Evolutionary conservation across 2,797 vertebrate species (phyloP).

Genomic region (Leptoclinus maculatus): DNA sequence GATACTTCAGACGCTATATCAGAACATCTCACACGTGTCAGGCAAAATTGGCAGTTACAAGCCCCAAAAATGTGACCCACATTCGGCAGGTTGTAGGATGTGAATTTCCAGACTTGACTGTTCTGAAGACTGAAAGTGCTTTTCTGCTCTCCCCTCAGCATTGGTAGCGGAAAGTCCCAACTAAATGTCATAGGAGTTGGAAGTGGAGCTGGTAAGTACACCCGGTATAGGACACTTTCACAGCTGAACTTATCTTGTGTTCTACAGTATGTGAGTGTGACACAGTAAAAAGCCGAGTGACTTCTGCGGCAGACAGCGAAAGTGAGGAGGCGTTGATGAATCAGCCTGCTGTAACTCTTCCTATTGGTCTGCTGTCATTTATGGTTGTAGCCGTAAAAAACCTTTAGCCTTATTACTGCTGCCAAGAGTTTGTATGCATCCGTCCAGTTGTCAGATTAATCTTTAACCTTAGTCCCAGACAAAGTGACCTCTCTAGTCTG

Average conservation of each 20-base stretch:
- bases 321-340: slow-evolving; percentile 29
- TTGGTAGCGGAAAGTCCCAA: slow-evolving; percentile 85
- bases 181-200: slow-evolving; percentile 92
- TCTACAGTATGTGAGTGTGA: slow-evolving; percentile 14
- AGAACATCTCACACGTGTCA: slow-evolving; percentile 49
- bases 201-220: slow-evolving; percentile 89
- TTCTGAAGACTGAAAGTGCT: slow-evolving; percentile 19
- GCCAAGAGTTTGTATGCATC: slow-evolving; percentile 28
- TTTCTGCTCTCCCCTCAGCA: slow-evolving; percentile 74
- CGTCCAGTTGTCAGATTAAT: slow-evolving; percentile 37
- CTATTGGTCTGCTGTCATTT: slow-evolving; percentile 27
- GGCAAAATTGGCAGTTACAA: slow-evolving; percentile 48
- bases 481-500: slow-evolving; percentile 7
- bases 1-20: slow-evolving; percentile 33
- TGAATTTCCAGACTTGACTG: slow-evolving; percentile 39
- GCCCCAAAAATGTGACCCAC: slow-evolving; percentile 52
- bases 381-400: slow-evolving; percentile 28
- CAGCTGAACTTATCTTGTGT: slow-evolving; percentile 22
- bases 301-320: slow-evolving; percentile 32
- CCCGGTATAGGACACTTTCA: not conserved
- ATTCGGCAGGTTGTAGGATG: slow-evolving; percentile 51
- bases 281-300: slow-evolving; percentile 29
- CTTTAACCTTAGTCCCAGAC: slow-evolving; percentile 34
- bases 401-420: slow-evolving; percentile 19
- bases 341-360: slow-evolving; percentile 3